phyloP scores from a whole-genome alignment of 1,140 invertebrate species.

The Bacillus rossius region DNA sequence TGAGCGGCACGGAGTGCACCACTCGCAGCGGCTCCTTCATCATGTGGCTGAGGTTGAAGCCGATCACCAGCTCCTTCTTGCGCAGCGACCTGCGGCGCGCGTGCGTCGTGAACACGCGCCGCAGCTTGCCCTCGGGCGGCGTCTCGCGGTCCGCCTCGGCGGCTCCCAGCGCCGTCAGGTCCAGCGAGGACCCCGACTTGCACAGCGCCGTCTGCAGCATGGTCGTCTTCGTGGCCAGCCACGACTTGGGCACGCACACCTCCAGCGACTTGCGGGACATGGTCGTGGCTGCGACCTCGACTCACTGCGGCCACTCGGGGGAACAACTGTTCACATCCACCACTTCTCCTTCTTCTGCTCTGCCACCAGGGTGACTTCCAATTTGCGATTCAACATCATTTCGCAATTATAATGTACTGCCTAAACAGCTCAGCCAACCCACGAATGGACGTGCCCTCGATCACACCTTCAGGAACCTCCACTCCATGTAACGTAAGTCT shows the following conservation, averaged over 20 bases:
- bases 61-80: slow-evolving; percentile 32
- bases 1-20: slow-evolving; percentile 43
- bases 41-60: slow-evolving; percentile 37
- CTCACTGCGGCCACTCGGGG: no score
- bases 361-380: no score
- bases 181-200: slow-evolving; percentile 10
- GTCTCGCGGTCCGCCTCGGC: neutral
- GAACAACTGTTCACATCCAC: no score
- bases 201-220: neutral
- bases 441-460: no score
- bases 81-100: slow-evolving; percentile 18
- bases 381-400: no score
- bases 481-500: no score
- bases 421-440: no score
- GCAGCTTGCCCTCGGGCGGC: slow-evolving; percentile 32
- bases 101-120: slow-evolving; percentile 42
- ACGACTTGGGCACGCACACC: neutral
- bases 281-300: no score
- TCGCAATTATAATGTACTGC: no score
- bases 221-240: neutral
- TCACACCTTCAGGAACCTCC: no score
- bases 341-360: no score
- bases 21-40: slow-evolving; percentile 44
- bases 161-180: slow-evolving; percentile 19
- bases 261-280: neutral